A percentile compares a stretch with the other conserved stretches of the same genome.
Evolutionary conservation across 2,797 vertebrate species (phyloP).

Genomic region (Chaetodon trifasciatus): DNA sequence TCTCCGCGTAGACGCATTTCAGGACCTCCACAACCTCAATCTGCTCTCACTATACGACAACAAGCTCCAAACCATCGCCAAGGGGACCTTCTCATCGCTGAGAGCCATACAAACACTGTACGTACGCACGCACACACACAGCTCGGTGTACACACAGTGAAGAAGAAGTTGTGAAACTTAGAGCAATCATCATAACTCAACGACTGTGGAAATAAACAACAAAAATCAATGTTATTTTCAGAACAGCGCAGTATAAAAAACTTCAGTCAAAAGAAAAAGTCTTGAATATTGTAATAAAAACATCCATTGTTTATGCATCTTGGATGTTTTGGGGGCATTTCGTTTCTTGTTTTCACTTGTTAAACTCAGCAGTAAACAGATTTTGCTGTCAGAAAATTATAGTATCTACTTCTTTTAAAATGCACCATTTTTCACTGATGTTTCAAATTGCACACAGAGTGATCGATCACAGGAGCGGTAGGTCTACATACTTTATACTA

Average conservation of each 20-base stretch:
- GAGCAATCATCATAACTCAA: not conserved
- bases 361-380: not conserved
- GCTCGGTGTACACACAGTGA: not conserved
- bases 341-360: not conserved
- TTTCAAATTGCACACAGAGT: not conserved
- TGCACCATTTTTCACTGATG: not conserved
- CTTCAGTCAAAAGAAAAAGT: not conserved
- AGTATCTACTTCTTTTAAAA: not conserved
- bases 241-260: not conserved
- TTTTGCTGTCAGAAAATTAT: not conserved
- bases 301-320: not conserved
- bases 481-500: too few species aligned
- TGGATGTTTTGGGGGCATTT: not conserved
- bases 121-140: slow-evolving; percentile 59
- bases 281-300: slow-evolving; percentile 2
- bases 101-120: slow-evolving; percentile 97
- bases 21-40: slow-evolving; percentile 97
- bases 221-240: slow-evolving; percentile 6
- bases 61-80: slow-evolving; percentile 97
- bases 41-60: slow-evolving; percentile 98
- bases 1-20: slow-evolving; percentile 96
- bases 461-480: not conserved
- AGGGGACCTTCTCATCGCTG: slow-evolving; percentile 96
- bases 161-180: slow-evolving; percentile 10
- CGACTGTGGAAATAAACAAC: not conserved